Conservation (phyloP, 2,888 invertebrate genomes). For the Carterocephalus palaemon region DNA sequence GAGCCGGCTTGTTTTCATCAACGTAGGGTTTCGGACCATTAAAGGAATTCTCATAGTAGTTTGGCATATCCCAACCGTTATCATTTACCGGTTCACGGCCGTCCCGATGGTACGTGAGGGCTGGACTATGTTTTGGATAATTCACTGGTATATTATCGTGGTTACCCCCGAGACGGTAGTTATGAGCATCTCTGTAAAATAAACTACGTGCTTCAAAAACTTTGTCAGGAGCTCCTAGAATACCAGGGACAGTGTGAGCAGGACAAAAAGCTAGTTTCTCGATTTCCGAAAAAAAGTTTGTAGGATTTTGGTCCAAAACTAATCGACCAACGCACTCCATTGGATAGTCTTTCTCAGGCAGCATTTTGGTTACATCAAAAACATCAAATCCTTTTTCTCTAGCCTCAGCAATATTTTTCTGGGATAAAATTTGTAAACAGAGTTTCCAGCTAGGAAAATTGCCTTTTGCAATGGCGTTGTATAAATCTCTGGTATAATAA, state of each 20-base stretch:
- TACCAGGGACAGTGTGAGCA: constrained; percentile 91
- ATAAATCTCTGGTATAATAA: too few species aligned
- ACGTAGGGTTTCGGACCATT: too few species aligned
- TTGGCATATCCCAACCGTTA: constrained; percentile 92
- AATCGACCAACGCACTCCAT: constrained; percentile 89
- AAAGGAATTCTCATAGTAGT: constrained; percentile 97
- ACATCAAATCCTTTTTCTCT: too few species aligned
- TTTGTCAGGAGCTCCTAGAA: constrained; percentile 93
- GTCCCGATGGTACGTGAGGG: constrained; percentile 90
- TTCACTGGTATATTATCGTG: constrained; percentile 94
- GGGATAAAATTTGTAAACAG: too few species aligned
- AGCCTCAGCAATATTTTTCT: too few species aligned
- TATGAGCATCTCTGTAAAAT: constrained; percentile 92
- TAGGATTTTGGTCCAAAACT: constrained; percentile 90
- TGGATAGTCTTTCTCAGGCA: constrained; percentile 88
- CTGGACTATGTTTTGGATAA: constrained; percentile 86
- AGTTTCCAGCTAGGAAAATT: too few species aligned
- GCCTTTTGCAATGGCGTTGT: too few species aligned
- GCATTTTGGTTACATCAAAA: constrained; percentile 92
- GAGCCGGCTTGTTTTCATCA: too few species aligned
- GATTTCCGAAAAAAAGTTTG: constrained; percentile 93
- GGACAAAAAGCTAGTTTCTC: constrained; percentile 94
- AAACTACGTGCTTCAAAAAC: constrained; percentile 91
- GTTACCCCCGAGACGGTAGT: constrained; percentile 91
- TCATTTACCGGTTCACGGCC: constrained; percentile 86